Conservation (phyloP, 37 sponge, comb jelly and placozoan genomes). For the Agelas oroides region DNA sequence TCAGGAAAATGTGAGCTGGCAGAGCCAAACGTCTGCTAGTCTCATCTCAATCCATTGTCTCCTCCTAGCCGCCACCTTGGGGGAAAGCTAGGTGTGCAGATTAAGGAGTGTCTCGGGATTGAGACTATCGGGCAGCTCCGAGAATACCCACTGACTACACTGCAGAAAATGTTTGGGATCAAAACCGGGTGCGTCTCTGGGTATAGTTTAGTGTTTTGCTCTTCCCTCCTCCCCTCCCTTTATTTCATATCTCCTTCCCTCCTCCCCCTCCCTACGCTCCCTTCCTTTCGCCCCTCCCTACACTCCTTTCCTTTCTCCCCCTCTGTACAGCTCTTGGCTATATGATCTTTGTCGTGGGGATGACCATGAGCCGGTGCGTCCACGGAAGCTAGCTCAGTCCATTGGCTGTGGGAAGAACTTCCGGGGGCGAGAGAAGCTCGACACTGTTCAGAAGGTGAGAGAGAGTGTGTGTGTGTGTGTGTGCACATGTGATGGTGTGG, state of each 20-base stretch:
- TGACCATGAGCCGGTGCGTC: conserved; percentile 74
- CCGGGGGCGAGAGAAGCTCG: conserved; percentile 60
- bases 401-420: conserved; percentile 93
- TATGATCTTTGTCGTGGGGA: conserved; percentile 78
- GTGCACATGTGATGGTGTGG: background rate
- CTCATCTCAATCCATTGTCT: background rate
- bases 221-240: background rate
- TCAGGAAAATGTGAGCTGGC: conserved; percentile 67
- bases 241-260: background rate
- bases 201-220: background rate
- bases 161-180: conserved; percentile 65
- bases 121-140: conserved; percentile 67
- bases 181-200: conserved; percentile 69
- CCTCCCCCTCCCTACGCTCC: too few species aligned
- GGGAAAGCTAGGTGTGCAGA: conserved; percentile 82
- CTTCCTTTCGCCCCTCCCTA: background rate
- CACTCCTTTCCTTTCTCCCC: background rate
- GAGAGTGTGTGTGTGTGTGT: background rate
- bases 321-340: conserved; percentile 78
- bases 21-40: background rate
- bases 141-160: conserved; percentile 12
- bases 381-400: conserved; percentile 65
- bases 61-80: conserved; percentile 78
- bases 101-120: conserved; percentile 53
- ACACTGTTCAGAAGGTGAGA: conserved; percentile 47